Percentiles rank a stretch among this genome's conserved stretches.
phyloP scores from a whole-genome alignment of 2,113 vertebrate species.

The Rhynchopsitta pachyrhyncha region DNA sequence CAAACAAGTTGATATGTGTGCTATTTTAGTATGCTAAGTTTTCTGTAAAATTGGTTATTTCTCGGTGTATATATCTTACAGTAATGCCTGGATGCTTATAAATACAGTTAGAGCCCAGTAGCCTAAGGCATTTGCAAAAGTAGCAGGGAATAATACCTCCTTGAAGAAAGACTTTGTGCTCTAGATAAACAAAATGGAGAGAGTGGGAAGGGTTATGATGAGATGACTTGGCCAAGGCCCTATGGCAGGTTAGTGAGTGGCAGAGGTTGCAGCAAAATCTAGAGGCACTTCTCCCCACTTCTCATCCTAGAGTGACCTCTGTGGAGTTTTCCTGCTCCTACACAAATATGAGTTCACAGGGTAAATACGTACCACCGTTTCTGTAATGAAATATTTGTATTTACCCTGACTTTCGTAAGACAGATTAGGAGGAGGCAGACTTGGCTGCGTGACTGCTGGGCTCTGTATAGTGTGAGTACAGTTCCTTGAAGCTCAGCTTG shows the following conservation, averaged over 20 bases:
- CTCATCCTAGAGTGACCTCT: background rate
- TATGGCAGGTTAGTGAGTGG: fast-evolving
- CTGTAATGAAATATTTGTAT: background rate
- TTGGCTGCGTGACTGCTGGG: background rate
- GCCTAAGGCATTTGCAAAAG: background rate
- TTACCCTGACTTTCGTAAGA: background rate
- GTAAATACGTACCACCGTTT: background rate
- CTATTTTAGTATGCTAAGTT: background rate
- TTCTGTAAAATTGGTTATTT: background rate
- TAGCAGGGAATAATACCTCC: background rate
- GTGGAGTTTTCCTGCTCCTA: background rate
- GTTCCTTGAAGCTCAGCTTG: background rate
- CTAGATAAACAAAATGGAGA: background rate
- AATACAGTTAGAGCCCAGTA: background rate
- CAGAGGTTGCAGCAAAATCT: background rate
- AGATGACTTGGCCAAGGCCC: background rate
- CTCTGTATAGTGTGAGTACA: background rate
- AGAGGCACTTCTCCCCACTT: background rate
- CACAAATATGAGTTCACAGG: background rate
- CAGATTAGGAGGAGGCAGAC: background rate
- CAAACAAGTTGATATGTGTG: background rate
- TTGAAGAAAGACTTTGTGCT: background rate
- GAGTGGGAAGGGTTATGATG: background rate
- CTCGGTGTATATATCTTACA: background rate
- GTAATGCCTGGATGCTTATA: background rate